Evolutionary conservation across 2,797 vertebrate genomes (phyloP), one percentile per base, ranked within the genome.

Genomic region (Pseudopleuronectes americanus): DNA sequence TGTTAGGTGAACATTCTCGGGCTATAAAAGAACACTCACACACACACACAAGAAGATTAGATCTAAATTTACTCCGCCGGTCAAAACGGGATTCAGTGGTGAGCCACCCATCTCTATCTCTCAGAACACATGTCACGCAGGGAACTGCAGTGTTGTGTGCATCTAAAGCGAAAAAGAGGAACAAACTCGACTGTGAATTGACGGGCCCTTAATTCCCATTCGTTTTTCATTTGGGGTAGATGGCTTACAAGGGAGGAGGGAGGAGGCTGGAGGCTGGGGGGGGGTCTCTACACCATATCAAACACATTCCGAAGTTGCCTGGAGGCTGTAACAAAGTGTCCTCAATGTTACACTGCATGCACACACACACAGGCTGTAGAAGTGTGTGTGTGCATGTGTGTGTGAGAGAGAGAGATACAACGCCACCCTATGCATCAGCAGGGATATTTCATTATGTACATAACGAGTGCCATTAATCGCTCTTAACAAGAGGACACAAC

Each of bases 401-500:
- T 57, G 63, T 60, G 64, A 56, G 64, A 43, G 68, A 24, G 66
- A 76, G 73, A 76, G 84, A 89, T 81, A 84, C 86, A 88, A 88
- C 82, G 72, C 84, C 90, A 87, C 74, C 87, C 88, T 88, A 91
- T 85, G 89, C 92, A 93, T 92, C 89, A 89, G 90, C 88, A 89
- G 89, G 89, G 92, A 93, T 93, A 92, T 93, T 94, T 94, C 92
- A 93, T 94, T 93, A 94, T 92, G 91, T 93, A 92, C 92, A 93
- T 93, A 93, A 94, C 92, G 85, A 94, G 93, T 90, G 85, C 91
- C 93, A 94, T 95, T 94, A 95, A 95, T 93, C 87, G 92, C 90
- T 94, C 91, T 92, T 94, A 95, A 95, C 93, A 94, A 94, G 93
- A 93, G 93, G 94, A 94, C 93, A 83, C 91, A 92, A 93, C 92